These are phyloP conservation scores for Leucophenga maculata DNA, from an alignment of 2,888 invertebrate species.

Conservation along the genomic window DNA sequence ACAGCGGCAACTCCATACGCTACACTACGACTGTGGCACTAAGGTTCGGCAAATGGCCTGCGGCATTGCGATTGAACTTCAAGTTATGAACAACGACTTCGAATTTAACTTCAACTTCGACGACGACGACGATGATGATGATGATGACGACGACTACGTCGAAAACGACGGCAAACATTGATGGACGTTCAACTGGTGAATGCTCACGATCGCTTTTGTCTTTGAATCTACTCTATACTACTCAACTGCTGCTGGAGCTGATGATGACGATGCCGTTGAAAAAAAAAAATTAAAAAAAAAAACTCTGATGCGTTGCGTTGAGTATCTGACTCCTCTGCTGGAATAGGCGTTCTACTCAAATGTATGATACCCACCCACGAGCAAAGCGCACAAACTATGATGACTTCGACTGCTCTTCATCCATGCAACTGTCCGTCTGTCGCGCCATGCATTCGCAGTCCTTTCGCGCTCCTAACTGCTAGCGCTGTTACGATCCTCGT, in stretches of 20 bases:
- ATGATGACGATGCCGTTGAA: conserved; percentile 26
- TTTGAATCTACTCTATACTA: conserved; percentile 5
- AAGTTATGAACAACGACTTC: conserved; percentile 66
- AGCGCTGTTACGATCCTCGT: conserved; percentile 23
- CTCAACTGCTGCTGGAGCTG: conserved; percentile 15
- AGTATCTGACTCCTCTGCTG: conserved; percentile 32
- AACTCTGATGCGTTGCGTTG: conserved; percentile 23
- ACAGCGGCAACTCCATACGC: conserved; percentile 42
- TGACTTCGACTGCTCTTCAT: conserved; percentile 45
- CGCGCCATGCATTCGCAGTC: conserved; percentile 2
- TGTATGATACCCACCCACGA: conserved; percentile 72
- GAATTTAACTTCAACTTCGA: conserved; percentile 38
- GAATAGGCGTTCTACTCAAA: conserved; percentile 71
- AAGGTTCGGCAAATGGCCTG: conserved; percentile 71
- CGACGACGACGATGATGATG: conserved; percentile 37
- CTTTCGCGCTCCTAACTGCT: conserved; percentile 34
- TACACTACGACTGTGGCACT: conserved; percentile 65
- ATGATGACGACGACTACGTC: conserved; percentile 43
- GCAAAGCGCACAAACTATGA: conserved; percentile 61
- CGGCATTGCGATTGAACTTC: conserved; percentile 71
- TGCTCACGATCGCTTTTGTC: conserved; percentile 55
- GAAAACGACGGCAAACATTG: conserved; percentile 57
- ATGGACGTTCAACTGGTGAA: conserved; percentile 64
- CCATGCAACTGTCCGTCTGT: conserved; percentile 18
- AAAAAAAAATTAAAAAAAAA: too few relatives aligned